Conservation (phyloP, 2,888 invertebrate genomes). For the Helobdella robusta region DNA sequence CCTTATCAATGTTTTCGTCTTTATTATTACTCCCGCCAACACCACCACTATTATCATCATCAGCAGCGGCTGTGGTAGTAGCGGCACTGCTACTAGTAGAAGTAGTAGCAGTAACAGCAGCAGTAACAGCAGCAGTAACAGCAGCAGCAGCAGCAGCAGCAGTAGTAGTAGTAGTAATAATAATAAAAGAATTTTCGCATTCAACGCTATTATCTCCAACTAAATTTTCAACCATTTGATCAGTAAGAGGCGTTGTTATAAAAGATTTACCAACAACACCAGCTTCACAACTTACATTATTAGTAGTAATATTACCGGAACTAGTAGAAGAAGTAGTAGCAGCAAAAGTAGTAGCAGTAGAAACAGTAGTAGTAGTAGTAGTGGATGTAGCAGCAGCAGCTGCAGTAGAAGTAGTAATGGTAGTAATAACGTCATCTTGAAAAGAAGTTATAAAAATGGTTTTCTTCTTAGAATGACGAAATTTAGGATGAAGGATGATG, state of each 20-base stretch:
- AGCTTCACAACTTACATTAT: too few species aligned
- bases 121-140: background rate
- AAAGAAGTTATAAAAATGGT: background rate
- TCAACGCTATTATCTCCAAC: too few species aligned
- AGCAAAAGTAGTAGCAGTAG: too few species aligned
- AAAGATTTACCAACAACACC: too few species aligned
- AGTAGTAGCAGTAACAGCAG: too few species aligned
- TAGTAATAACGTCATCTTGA: background rate
- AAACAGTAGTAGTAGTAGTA: background rate
- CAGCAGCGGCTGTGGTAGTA: background rate
- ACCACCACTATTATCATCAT: background rate
- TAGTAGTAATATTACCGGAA: too few species aligned
- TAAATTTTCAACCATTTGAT: too few species aligned
- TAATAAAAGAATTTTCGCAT: too few species aligned
- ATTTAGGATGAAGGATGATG: constrained; percentile 23
- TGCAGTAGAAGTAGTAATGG: background rate
- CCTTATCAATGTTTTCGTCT: background rate
- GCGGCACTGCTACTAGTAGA: too few species aligned
- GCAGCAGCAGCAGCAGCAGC: background rate
- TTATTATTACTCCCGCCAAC: background rate
- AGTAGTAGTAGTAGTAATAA: background rate
- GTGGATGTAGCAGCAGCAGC: background rate
- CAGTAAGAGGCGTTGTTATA: too few species aligned
- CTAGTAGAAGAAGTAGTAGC: too few species aligned
- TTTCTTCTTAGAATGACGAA: constrained; percentile 24